Evolutionary conservation across 64 coral and sea anemone genomes (phyloP), one percentile per base, ranked within the genome.

Genomic region (Actinia tenebrosa): DNA sequence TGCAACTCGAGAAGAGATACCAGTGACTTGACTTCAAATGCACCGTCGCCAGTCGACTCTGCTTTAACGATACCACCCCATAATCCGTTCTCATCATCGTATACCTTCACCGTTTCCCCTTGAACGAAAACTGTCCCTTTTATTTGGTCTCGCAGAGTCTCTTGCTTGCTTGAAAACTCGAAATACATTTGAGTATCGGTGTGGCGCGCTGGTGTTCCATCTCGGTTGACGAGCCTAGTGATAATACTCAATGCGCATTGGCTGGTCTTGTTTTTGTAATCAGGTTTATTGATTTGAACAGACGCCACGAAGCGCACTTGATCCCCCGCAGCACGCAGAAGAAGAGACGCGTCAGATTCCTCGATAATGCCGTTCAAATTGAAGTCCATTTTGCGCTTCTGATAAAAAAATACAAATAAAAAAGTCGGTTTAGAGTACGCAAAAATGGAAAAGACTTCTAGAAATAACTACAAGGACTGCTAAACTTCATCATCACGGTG

Each of bases 301-400:
- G 15, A 54, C 11, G 53, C 44, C 25, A 87, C 25, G 46, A 94
- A 94, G 26, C 84, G 60, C 23, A 60, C 88, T 86, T 90, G 85
- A 63, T 90, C 64, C 26, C 90, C 44, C 50, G 86, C 71, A 1
- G 92, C 92, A 66, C 86, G 84, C 30, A 84, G 60, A 27, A 90
- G 80, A n/a, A 94, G 84, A 77, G 86, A 86, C 1, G 92, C 92
- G 42, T 94, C 92, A 30, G 84, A 85, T 17, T 87, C 87, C 44
- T 90, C 92, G 61, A 90, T 20, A 30, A 77, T 60, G n/a, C 92
- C 85, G 80, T 94, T 90, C 37, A 69, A 0, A 25, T 86, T 94
- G 78, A 94, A 89, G 53, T 94, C 92, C 92, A 94, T 94, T 44
- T 44, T 45, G 7, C 55, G 10, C 43, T 79, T 68, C 92, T 94